A percentile compares a stretch with the other conserved stretches of the same genome.
Conservation (phyloP, 92 coral and sea anemone species). For the Heteractis magnifica region DNA sequence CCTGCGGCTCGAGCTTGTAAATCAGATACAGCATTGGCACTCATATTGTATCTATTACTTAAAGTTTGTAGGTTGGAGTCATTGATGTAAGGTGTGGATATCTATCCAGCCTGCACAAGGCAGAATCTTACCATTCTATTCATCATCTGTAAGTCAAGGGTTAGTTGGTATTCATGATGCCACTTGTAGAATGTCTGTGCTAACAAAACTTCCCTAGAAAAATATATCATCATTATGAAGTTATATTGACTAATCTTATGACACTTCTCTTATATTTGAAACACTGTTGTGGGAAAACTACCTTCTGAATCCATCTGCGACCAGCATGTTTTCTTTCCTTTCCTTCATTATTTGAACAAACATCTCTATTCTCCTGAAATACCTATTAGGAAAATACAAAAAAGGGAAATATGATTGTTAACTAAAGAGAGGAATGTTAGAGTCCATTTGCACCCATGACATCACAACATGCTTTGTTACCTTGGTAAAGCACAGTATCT, state of each 20-base stretch:
- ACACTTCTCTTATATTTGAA: background rate
- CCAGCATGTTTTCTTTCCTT: conserved; percentile 41
- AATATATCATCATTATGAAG: background rate
- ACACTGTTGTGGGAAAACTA: conserved; percentile 4
- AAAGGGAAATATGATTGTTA: background rate
- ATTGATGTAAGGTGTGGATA: too few species aligned
- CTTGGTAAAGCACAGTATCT: conserved; percentile 67
- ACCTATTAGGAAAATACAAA: conserved; percentile 36
- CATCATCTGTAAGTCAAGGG: conserved; percentile 87
- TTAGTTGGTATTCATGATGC: conserved; percentile 67
- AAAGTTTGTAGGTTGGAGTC: too few species aligned
- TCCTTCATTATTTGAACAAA: conserved; percentile 81
- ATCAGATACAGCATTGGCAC: too few species aligned
- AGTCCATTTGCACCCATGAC: background rate
- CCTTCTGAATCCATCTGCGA: conserved; percentile 79
- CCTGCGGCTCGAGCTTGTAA: too few species aligned
- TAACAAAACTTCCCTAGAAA: conserved; percentile 72
- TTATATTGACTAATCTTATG: too few species aligned
- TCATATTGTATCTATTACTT: too few species aligned
- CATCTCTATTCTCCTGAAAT: conserved; percentile 57
- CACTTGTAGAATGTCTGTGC: conserved; percentile 84
- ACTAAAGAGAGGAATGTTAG: background rate
- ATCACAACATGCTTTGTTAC: conserved; percentile 25
- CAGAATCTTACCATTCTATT: conserved; percentile 77
- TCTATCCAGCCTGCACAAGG: too few species aligned